Base-by-base conservation (phyloP, 2,888 invertebrate genomes). In the Antheraea yamamai region DNA sequence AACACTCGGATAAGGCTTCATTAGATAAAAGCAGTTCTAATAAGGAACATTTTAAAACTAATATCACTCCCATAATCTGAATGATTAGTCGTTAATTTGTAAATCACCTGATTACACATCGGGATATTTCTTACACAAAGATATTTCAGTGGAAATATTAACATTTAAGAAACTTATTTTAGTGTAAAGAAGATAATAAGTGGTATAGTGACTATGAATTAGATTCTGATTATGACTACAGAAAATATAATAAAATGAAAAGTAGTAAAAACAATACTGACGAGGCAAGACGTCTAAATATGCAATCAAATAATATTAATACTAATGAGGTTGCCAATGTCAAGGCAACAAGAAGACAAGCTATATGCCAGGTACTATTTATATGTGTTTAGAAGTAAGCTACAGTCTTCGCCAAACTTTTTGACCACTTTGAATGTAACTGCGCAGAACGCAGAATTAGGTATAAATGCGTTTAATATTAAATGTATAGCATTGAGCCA, bases 211-310 rank as follows among this genome's bases (percentile, higher is more conserved):
- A 70, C 39, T 70, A 70, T 39, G 70, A 23, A 39, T 35, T 70
- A 35, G 70, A 70, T 39, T 70, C 39, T 10, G 64, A 66, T 30
- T 20, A 39, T 70, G 70, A 76, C 18, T 7, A 58, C 20, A 23
- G 14, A 35, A 74, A 76, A 61, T 72, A 83, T 81, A 84, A 85
- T 52, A 52, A 58, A 74, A 39, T 39, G 30, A 55, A 35, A 73
- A 39, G 70, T n/a, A 55, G 47, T 23, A 20, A 26, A 8, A 30
- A 30, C 72, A 39, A 39, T 39, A 70, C 20, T 39, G 4, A 39
- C 8, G 3, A 8, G n/a, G 20, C 2, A 35, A 39, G 2, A 39
- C 2, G n/a, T 0, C 68, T 1, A 20, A 10, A 39, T 6, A n/a
- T 20, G 10, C 20, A 12, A 10, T 23, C 20, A 70, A 23, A 12